phyloP scores from a whole-genome alignment of 2,797 vertebrate genomes.

The Brachyrhaphis roseni region DNA sequence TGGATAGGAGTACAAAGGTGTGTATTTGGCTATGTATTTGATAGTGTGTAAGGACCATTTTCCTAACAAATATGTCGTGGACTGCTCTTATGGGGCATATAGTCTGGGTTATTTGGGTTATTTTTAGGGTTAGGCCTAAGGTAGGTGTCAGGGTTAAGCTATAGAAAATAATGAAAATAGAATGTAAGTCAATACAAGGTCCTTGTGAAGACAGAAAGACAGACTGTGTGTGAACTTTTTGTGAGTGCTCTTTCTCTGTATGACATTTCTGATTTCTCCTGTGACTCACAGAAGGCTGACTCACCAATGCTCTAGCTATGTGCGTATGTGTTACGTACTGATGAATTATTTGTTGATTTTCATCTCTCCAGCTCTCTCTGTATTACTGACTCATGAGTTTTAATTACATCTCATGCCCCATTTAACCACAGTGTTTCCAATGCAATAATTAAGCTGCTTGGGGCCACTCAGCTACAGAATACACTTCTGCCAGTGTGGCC shows the following conservation, averaged over 20 bases:
- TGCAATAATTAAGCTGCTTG: slow-evolving; percentile 12
- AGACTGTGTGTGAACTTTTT: neutral
- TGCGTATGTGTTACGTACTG: slow-evolving; percentile 24
- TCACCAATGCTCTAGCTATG: slow-evolving; percentile 57
- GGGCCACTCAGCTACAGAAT: slow-evolving; percentile 20
- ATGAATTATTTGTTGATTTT: slow-evolving; percentile 21
- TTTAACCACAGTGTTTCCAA: neutral
- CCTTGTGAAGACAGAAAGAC: too few relatives aligned
- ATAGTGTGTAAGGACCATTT: neutral
- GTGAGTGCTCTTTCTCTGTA: slow-evolving; percentile 37
- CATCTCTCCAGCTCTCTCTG: neutral
- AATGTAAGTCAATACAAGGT: too few relatives aligned
- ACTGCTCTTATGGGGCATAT: too few relatives aligned
- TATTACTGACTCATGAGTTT: slow-evolving; percentile 7
- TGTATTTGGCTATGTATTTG: neutral
- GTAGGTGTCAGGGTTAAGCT: too few relatives aligned
- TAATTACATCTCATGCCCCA: slow-evolving; percentile 13
- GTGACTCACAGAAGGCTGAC: slow-evolving; percentile 69
- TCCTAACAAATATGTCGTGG: too few relatives aligned
- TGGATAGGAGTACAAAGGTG: neutral
- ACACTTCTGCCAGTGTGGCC: slow-evolving; percentile 33
- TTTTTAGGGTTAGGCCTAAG: too few relatives aligned
- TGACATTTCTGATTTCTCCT: slow-evolving; percentile 65
- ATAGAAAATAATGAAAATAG: too few relatives aligned
- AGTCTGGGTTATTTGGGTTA: too few relatives aligned